These are phyloP conservation scores for Chroicocephalus ridibundus DNA, from an alignment of 2,113 vertebrate species.

Conservation along the genomic window DNA sequence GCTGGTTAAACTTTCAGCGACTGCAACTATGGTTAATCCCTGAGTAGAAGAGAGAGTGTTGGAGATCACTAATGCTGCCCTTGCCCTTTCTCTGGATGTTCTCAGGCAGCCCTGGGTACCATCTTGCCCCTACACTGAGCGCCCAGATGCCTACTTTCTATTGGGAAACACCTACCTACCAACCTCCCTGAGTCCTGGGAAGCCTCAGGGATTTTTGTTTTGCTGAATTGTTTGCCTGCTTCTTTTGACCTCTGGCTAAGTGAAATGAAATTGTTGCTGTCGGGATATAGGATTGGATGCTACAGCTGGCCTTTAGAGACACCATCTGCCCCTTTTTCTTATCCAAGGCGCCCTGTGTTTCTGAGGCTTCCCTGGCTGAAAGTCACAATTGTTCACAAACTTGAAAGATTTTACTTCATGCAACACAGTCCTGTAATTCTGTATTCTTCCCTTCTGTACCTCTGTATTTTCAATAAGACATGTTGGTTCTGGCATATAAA, in stretches of 20 bases:
- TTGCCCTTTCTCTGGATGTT: neutral
- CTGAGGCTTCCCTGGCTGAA: neutral
- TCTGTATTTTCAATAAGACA: neutral
- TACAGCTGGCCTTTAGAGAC: neutral
- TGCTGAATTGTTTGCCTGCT: neutral
- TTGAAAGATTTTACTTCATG: neutral
- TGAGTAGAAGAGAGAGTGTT: neutral
- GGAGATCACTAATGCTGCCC: neutral
- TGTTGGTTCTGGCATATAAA: neutral
- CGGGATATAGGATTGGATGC: neutral
- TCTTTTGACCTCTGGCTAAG: neutral
- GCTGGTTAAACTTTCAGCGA: neutral
- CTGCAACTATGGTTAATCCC: neutral
- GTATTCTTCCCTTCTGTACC: neutral
- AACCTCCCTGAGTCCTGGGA: neutral
- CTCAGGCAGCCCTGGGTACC: neutral
- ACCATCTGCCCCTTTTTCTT: neutral
- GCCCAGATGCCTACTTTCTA: neutral
- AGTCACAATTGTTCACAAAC: neutral
- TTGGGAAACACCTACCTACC: neutral
- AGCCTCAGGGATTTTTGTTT: neutral
- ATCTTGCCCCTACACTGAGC: rapidly evolving
- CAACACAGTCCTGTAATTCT: neutral
- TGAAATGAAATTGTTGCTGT: neutral
- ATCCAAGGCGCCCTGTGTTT: neutral